phyloP scores from a whole-genome alignment of 1,140 invertebrate genomes.

The Drosophila neocordata region DNA sequence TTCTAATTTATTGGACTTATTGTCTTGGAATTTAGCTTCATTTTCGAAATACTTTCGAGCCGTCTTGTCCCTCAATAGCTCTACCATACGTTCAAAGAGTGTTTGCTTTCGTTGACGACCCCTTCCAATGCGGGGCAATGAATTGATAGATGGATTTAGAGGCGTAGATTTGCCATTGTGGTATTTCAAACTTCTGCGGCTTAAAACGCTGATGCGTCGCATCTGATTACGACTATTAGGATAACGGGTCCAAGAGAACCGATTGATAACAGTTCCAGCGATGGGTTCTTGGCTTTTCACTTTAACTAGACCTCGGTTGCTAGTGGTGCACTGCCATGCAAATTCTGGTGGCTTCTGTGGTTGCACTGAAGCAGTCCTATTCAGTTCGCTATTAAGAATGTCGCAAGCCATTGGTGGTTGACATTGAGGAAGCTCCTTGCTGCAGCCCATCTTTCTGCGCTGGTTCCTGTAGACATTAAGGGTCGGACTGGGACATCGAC shows the following conservation, averaged over 20 bases:
- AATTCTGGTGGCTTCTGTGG: not conserved
- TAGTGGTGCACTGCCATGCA: not conserved
- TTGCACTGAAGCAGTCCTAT: not conserved
- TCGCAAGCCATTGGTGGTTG: slow-evolving; percentile 30
- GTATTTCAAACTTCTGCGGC: not conserved
- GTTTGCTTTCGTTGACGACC: not conserved
- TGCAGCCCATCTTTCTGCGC: not conserved
- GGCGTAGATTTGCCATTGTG: not conserved
- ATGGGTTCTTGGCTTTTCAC: not conserved
- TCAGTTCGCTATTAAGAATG: slow-evolving; percentile 29
- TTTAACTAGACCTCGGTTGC: not conserved
- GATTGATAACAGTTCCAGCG: not conserved
- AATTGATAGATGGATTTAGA: too few relatives aligned
- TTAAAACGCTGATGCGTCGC: not conserved
- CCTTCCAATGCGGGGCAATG: not conserved
- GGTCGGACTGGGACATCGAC: not conserved
- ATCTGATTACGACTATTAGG: not conserved
- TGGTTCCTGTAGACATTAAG: not conserved
- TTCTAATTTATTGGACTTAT: not conserved
- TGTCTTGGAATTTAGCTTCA: not conserved
- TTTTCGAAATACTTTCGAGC: not conserved
- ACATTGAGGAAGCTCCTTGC: not conserved
- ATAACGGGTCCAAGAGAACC: not conserved
- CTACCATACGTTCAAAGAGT: not conserved
- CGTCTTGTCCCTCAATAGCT: not conserved